Conservation (phyloP, 2,797 vertebrate genomes). For the Eremophila alpestris region DNA sequence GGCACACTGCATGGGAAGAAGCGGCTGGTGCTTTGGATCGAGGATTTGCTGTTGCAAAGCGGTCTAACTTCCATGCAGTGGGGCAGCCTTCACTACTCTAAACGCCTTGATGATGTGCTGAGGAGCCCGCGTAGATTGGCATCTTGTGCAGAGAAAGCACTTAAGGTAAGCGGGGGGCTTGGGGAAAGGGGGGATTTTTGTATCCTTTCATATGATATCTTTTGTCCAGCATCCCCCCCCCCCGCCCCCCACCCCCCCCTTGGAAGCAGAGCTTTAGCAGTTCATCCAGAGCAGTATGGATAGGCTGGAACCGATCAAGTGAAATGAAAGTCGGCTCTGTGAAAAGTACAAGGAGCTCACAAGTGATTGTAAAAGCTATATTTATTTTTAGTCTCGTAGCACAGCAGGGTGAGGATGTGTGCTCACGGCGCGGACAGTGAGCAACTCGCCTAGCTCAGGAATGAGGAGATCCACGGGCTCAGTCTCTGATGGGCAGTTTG, state of each 20-base stretch:
- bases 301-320: constrained; percentile 6
- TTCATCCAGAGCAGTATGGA: not conserved
- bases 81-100: constrained; percentile 25
- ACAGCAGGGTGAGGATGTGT: not conserved
- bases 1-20: constrained; percentile 39
- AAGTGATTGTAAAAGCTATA: not conserved
- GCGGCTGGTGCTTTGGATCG: constrained; percentile 23
- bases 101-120: constrained; percentile 42
- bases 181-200: not conserved
- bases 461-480: not conserved
- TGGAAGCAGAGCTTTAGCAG: not conserved
- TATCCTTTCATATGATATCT: not conserved
- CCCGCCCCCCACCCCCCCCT: no score
- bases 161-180: constrained; percentile 56
- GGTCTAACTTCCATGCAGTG: constrained; percentile 41
- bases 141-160: constrained; percentile 17
- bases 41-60: constrained; percentile 60
- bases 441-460: constrained; percentile 25
- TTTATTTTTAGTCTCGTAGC: not conserved
- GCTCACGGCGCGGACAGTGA: not conserved
- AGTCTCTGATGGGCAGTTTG: constrained; percentile 27
- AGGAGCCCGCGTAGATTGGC: constrained; percentile 29
- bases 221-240: not conserved
- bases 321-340: constrained; percentile 9
- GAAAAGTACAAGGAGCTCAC: not conserved